A percentile compares a stretch with the other conserved stretches of the same genome.
phyloP scores from a whole-genome alignment of 2,113 vertebrate genomes.

The Prunella himalayana region DNA sequence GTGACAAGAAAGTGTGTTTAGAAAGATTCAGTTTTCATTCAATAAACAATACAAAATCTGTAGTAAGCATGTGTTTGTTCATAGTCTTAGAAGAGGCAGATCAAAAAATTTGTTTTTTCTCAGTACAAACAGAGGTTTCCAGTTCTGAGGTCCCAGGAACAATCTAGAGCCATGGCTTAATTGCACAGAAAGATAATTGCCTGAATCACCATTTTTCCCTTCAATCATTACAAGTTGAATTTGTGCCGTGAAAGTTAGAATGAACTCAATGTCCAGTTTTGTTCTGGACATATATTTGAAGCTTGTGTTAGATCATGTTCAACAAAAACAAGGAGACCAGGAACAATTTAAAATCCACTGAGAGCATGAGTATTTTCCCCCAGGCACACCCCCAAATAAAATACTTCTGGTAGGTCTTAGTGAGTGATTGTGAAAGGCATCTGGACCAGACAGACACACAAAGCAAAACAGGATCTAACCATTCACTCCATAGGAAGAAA shows the following conservation, averaged over 20 bases:
- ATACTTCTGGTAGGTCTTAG: neutral
- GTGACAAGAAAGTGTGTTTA: neutral
- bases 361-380: neutral
- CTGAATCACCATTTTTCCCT: neutral
- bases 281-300: neutral
- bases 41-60: neutral
- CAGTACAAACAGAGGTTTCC: neutral
- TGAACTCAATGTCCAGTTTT: slow-evolving; percentile 15
- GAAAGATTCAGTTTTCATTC: neutral
- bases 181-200: neutral
- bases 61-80: neutral
- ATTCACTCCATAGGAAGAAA: neutral
- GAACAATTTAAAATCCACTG: neutral
- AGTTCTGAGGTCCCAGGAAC: neutral
- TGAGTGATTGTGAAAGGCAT: neutral
- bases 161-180: neutral
- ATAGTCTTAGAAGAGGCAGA: neutral
- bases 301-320: slow-evolving; percentile 5
- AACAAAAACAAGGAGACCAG: neutral
- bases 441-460: neutral
- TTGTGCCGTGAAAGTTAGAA: slow-evolving; percentile 6
- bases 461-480: neutral
- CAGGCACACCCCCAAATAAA: neutral
- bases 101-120: neutral
- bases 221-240: neutral